Percentiles rank a stretch among this genome's conserved stretches.
Evolutionary conservation across 2,113 vertebrate genomes (phyloP).

Genomic region (Sula dactylatra): DNA sequence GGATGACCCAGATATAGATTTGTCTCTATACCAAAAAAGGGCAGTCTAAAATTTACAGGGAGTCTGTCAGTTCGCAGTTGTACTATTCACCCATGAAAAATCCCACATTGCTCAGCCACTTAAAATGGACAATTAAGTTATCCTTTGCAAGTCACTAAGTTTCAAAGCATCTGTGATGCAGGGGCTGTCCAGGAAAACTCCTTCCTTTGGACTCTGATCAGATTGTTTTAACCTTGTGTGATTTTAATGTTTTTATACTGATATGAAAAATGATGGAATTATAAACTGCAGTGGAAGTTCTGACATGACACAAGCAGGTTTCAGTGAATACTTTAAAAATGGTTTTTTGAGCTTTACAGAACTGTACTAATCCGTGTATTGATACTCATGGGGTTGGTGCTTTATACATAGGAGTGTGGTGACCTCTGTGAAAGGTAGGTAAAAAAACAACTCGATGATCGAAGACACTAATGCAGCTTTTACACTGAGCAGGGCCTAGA

Average conservation of each 20-base stretch:
- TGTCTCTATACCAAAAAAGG: not conserved
- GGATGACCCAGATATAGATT: not conserved
- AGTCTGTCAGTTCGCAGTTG: not conserved
- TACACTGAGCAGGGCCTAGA: not conserved
- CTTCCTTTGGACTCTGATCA: not conserved
- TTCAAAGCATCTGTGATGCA: not conserved
- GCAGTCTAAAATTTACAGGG: not conserved
- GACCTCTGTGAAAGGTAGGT: not conserved
- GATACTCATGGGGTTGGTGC: not conserved
- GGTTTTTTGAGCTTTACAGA: not conserved
- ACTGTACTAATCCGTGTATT: not conserved
- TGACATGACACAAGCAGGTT: not conserved
- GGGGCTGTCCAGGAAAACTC: not conserved
- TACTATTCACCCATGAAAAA: not conserved
- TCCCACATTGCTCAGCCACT: not conserved
- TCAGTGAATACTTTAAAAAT: not conserved
- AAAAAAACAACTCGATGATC: not conserved
- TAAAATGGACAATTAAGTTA: not conserved
- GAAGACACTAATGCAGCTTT: not conserved
- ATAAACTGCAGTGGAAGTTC: not conserved
- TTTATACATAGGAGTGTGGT: not conserved
- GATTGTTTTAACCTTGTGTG: not conserved
- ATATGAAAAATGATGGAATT: not conserved
- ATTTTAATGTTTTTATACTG: not conserved
- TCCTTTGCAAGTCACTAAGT: not conserved